phyloP scores from a whole-genome alignment of 35 echinoderm and acorn worm genomes.

The Lytechinus variegatus region DNA sequence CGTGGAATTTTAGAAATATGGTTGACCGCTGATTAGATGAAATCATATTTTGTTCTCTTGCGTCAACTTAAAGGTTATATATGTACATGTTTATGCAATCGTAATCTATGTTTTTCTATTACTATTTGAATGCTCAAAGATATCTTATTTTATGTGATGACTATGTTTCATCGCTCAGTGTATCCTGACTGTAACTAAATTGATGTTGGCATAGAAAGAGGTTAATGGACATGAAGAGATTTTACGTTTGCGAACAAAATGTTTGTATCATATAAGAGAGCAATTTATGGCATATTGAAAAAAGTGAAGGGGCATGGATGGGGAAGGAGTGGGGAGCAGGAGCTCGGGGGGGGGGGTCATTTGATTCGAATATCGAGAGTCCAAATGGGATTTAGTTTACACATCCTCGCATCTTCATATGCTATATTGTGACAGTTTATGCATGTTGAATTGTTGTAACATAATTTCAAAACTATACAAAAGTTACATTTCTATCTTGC shows the following conservation, averaged over 20 bases:
- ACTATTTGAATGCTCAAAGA: background rate
- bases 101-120: background rate
- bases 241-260: background rate
- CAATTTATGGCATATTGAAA: background rate
- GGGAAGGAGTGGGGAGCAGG: background rate
- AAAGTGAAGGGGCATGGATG: too few species aligned
- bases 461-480: background rate
- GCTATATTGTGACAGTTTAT: background rate
- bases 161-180: background rate
- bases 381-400: background rate
- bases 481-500: background rate
- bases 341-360: background rate
- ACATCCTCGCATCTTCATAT: background rate
- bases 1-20: background rate
- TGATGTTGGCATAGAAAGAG: background rate
- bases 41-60: background rate
- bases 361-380: background rate
- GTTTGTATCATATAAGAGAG: background rate
- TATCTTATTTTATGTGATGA: background rate
- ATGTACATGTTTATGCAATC: background rate
- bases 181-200: background rate
- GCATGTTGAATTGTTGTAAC: conserved; percentile 1
- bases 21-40: background rate
- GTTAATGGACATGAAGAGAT: background rate
- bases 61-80: background rate